Percentiles rank a stretch among this genome's conserved stretches.
These are phyloP conservation scores for Marcusenius ussheri DNA, from an alignment of 2,113 vertebrate genomes.

Conservation along the genomic window DNA sequence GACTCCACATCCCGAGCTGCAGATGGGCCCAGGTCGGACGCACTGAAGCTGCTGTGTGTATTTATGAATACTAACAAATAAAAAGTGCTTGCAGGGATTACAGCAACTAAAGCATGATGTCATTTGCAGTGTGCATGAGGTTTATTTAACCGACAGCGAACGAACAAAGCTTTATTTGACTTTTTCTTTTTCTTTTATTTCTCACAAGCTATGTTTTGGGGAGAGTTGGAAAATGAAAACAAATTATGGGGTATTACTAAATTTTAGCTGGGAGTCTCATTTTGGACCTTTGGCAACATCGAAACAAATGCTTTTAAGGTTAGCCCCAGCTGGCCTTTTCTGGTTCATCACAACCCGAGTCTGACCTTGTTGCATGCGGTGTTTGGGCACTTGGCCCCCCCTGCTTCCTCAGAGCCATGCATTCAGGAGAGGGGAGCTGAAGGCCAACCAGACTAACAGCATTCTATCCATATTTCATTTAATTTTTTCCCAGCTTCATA, in stretches of 20 bases:
- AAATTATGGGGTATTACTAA: slow-evolving; percentile 20
- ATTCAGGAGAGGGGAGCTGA: not conserved
- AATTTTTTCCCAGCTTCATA: not conserved
- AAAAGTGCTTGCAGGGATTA: slow-evolving; percentile 99
- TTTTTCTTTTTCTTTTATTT: slow-evolving; percentile 51
- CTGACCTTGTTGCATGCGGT: slow-evolving; percentile 37
- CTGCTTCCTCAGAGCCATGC: not conserved
- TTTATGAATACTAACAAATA: slow-evolving; percentile 99
- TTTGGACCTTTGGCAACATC: slow-evolving; percentile 47
- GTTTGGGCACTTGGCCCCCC: slow-evolving; percentile 42
- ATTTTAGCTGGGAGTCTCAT: slow-evolving; percentile 30
- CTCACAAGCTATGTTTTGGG: not conserved
- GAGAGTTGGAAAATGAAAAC: slow-evolving; percentile 16
- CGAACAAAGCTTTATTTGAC: slow-evolving; percentile 75
- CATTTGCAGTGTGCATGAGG: slow-evolving; percentile 97
- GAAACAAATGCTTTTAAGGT: slow-evolving; percentile 37
- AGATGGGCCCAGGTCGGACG: slow-evolving; percentile 77
- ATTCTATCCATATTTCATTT: not conserved
- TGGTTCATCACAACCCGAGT: not conserved
- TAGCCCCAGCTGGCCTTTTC: slow-evolving; percentile 20
- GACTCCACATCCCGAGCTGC: slow-evolving; percentile 90
- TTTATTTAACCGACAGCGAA: slow-evolving; percentile 85
- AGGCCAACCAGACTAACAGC: not conserved
- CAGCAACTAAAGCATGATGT: slow-evolving; percentile 98
- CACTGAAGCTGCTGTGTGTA: slow-evolving; percentile 99